Conservation (phyloP, 2,113 vertebrate genomes). For the Gulo gulo region DNA sequence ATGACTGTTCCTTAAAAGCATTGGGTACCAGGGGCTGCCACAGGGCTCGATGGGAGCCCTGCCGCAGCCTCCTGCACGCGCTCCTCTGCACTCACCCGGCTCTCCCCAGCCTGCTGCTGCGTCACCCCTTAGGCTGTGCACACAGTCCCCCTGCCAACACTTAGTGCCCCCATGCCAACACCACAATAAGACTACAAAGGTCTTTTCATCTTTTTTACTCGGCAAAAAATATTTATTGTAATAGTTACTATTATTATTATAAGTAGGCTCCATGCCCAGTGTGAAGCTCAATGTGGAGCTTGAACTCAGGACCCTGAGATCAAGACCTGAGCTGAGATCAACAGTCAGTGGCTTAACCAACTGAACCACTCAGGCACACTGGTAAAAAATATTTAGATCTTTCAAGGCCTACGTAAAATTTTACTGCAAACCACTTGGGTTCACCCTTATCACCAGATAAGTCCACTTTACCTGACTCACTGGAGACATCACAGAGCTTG, state of each 20-base stretch:
- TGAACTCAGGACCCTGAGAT: background rate
- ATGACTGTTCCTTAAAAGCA: background rate
- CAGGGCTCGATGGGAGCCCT: rapidly evolving
- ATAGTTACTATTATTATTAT: background rate
- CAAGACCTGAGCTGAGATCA: background rate
- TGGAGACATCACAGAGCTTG: background rate
- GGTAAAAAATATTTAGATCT: background rate
- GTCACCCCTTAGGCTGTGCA: background rate
- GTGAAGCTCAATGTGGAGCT: background rate
- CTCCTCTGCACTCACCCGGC: background rate
- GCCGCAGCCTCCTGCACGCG: background rate
- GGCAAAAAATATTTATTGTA: background rate
- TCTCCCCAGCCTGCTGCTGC: background rate
- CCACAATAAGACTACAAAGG: background rate
- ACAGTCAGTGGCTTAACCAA: background rate
- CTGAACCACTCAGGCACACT: background rate
- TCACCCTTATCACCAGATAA: background rate
- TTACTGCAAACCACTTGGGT: background rate
- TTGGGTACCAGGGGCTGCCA: background rate
- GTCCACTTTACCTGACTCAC: background rate
- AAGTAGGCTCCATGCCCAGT: background rate
- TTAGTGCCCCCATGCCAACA: no score
- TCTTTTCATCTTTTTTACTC: background rate
- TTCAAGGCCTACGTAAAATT: background rate
- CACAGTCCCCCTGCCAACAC: background rate